Base-by-base conservation (phyloP, 2,888 invertebrate species). In the Harpalus rufipes region DNA sequence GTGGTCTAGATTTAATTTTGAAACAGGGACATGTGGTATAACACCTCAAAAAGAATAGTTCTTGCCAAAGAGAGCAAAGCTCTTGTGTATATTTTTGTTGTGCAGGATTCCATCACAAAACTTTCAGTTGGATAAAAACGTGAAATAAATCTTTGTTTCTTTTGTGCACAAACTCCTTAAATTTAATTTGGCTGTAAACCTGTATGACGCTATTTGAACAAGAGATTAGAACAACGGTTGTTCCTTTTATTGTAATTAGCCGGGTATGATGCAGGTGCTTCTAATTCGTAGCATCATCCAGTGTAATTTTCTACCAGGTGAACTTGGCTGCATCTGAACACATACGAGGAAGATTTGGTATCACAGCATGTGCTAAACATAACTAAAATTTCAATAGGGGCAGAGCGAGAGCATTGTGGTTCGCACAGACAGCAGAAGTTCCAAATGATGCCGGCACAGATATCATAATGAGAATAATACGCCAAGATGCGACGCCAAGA, bases 371-470 rank as follows among this genome's bases (percentile, higher is more conserved):
- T 44, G 72, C 59, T 82, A 82, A 74, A 72, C 82, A 82, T 81
- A 68, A 81, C 82, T 82, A 72, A 72, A 59, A 76, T 83, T 76
- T 83, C 83, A 83, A 83, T 59, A 56, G 61, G 32, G 44, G 61
- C 18, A 58, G 16, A 74, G 59, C 59, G 18, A 25, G 12, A 14
- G 44, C 78, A 65, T 76, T 76, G 84, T 78, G 65, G 78, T 84
- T 44, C 7, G 18, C 18, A n/a, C 16, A 72, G 65, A 39, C 16
- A 41, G 32, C 25, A 72, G 25, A 82, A 82, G n/a, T 82, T 82
- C 82, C 72, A 82, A 82, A 82, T 82, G 58, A 82, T 72, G 74
- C 58, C 82, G 74, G 56, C 72, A 58, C 72, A 58, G 81, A 81
- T 68, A 81, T 81, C 51, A 25, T 81, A 65, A 81, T 44, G 41